Evolutionary conservation across 2,797 vertebrate species (phyloP).

Genomic region (Eulemur mongoz): DNA sequence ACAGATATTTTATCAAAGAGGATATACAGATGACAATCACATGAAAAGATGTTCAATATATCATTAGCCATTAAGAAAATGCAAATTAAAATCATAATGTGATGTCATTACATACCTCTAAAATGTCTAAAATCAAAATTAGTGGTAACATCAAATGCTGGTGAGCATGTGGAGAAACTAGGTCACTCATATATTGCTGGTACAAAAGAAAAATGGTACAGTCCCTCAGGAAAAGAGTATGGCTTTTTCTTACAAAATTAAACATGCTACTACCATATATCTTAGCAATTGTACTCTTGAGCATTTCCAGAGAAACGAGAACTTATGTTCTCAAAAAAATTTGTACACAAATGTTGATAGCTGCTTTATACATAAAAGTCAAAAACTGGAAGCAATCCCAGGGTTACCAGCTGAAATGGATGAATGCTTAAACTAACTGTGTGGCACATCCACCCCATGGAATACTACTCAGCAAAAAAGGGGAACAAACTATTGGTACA

Average conservation of each 20-base stretch:
- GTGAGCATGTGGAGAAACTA: not conserved
- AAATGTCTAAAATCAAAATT: constrained; percentile 12
- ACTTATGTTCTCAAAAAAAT: not conserved
- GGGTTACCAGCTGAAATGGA: not conserved
- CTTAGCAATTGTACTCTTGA: not conserved
- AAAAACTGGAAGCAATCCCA: not conserved
- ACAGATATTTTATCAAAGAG: not conserved
- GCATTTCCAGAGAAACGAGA: not conserved
- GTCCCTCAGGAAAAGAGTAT: not conserved
- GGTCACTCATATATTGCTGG: not conserved
- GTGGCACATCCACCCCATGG: not conserved
- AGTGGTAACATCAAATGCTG: not conserved
- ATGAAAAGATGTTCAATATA: not conserved
- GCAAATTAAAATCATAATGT: not conserved
- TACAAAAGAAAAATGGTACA: not conserved
- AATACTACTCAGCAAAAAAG: not conserved
- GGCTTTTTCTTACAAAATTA: constrained; percentile 10
- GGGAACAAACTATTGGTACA: not conserved
- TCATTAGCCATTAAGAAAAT: constrained; percentile 35
- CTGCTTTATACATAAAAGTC: not conserved
- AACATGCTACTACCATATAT: not conserved
- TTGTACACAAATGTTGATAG: not conserved
- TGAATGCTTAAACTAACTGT: not conserved
- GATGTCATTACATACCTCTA: not conserved
- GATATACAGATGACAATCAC: not conserved